A percentile compares a stretch with the other conserved stretches of the same genome.
Conservation (phyloP, 2,113 vertebrate species). For the Gulo gulo region DNA sequence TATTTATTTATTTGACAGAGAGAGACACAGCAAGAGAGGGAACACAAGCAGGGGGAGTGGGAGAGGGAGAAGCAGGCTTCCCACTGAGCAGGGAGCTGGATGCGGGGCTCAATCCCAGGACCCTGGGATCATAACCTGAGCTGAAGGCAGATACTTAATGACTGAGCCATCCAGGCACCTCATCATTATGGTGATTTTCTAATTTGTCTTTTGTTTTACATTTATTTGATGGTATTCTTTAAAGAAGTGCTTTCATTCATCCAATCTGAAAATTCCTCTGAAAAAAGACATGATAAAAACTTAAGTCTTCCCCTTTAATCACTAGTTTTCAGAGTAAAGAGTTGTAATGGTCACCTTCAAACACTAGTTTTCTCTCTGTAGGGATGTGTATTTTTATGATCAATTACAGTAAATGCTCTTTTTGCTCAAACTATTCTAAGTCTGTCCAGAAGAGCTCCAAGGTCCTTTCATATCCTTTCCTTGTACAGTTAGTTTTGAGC, state of each 20-base stretch:
- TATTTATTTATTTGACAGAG: too few species aligned
- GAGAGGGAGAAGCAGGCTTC: too few species aligned
- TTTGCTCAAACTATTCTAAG: neutral
- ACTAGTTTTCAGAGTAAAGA: neutral
- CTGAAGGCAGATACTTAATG: too few species aligned
- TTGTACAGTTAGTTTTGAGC: neutral
- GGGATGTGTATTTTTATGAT: neutral
- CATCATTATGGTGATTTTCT: neutral
- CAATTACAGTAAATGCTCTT: neutral
- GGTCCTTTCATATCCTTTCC: neutral
- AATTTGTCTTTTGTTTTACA: neutral
- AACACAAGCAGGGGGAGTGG: too few species aligned
- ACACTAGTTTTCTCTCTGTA: neutral
- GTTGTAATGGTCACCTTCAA: neutral
- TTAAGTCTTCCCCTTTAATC: neutral
- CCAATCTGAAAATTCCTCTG: neutral
- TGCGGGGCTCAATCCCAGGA: too few species aligned
- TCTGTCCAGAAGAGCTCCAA: neutral
- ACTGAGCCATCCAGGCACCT: too few species aligned
- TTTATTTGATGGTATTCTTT: neutral
- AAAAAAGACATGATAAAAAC: neutral
- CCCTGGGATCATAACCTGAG: too few species aligned
- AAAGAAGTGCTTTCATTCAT: neutral
- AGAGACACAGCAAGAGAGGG: too few species aligned
- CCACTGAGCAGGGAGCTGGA: too few species aligned